Percentiles rank a stretch among this genome's conserved stretches.
Conservation (phyloP, 2,888 invertebrate species). For the Coecobrya sp. region DNA sequence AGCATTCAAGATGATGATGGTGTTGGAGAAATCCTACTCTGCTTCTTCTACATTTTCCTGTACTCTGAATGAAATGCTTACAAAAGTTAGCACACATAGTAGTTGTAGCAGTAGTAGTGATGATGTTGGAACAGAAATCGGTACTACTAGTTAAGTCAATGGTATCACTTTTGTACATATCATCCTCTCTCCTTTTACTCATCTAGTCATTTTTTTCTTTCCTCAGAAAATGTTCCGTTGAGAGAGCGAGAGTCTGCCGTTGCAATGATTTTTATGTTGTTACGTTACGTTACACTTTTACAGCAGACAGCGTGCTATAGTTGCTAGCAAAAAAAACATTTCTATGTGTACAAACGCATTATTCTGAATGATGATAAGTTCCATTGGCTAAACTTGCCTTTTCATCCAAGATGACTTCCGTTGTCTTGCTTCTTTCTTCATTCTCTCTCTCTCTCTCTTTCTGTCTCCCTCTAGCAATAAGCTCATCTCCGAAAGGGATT, state of each 20-base stretch:
- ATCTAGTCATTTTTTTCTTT: background rate
- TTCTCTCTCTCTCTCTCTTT: slow-evolving; percentile 8
- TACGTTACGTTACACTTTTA: slow-evolving; percentile 29
- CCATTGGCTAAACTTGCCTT: slow-evolving; percentile 64
- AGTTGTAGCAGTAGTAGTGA: background rate
- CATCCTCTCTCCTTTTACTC: background rate
- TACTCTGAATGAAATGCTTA: background rate
- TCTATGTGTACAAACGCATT: background rate
- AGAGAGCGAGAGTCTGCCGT: slow-evolving; percentile 11
- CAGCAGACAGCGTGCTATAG: background rate
- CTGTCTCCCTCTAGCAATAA: slow-evolving; percentile 41
- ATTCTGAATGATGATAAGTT: slow-evolving; percentile 52
- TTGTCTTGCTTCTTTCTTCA: slow-evolving; percentile 64
- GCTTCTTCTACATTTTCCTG: too few species aligned
- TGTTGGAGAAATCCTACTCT: background rate
- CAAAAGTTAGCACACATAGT: background rate
- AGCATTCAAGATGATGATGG: background rate
- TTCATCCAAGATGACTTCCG: slow-evolving; percentile 72
- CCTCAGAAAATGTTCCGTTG: slow-evolving; percentile 19
- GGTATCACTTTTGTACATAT: slow-evolving; percentile 12
- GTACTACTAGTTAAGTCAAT: slow-evolving; percentile 36
- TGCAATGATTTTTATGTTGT: slow-evolving; percentile 46
- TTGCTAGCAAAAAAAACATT: background rate
- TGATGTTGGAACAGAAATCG: slow-evolving; percentile 9
- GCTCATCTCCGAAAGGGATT: slow-evolving; percentile 65